Percentiles rank a stretch among this genome's conserved stretches.
Conservation (phyloP, 2,113 vertebrate genomes). For the Scolopax mira region DNA sequence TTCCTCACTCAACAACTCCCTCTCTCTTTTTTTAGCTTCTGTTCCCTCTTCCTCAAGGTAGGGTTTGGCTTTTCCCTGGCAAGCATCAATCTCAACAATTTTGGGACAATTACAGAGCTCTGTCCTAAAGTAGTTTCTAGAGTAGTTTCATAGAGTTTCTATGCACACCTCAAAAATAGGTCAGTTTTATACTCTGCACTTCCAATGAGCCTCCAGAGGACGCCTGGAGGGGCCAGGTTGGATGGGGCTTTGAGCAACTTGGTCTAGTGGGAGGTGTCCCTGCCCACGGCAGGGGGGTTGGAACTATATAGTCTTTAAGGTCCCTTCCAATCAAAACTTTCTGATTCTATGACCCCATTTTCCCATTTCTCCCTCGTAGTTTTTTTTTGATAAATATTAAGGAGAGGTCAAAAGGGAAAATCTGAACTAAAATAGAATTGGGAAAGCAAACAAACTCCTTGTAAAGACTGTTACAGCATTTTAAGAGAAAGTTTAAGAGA, state of each 20-base stretch:
- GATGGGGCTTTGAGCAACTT: neutral
- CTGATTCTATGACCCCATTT: neutral
- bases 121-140: neutral
- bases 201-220: neutral
- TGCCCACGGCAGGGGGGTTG: neutral
- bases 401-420: neutral
- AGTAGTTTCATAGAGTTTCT: no score
- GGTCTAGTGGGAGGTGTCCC: neutral
- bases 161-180: neutral
- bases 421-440: neutral
- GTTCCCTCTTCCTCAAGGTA: neutral
- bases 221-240: neutral
- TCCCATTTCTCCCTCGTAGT: neutral
- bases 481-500: neutral
- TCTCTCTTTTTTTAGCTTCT: neutral
- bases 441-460: neutral
- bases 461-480: neutral
- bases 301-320: neutral
- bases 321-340: neutral
- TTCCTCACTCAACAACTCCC: neutral
- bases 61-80: neutral
- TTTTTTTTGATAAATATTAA: neutral
- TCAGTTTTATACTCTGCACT: neutral
- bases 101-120: neutral
- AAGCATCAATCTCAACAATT: neutral